Evolutionary conservation across 2,888 invertebrate species (phyloP).

Genomic region (Thera obeliscata): DNA sequence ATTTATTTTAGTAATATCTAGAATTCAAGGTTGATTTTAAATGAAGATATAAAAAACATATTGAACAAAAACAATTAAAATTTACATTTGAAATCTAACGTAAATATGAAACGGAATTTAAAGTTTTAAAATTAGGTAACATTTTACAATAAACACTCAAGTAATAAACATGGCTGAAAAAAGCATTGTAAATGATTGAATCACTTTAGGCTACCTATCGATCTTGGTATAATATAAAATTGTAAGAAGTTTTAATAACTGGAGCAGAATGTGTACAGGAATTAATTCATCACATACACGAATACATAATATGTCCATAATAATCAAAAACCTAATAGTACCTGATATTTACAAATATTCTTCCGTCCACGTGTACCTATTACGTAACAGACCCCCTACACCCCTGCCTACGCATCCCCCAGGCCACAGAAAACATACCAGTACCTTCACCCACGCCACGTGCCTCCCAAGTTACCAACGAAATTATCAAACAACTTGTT

Average conservation of each 20-base stretch:
- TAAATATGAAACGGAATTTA: no score
- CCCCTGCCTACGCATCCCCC: conserved; percentile 26
- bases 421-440: conserved; percentile 8
- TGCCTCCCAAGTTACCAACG: conserved; percentile 34
- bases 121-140: no score
- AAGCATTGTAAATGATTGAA: background rate
- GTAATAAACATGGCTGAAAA: background rate
- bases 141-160: no score
- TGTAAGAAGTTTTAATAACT: background rate
- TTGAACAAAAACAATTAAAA: no score
- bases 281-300: background rate
- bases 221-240: background rate
- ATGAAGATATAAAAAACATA: no score
- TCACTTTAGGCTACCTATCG: background rate
- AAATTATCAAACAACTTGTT: conserved; percentile 49
- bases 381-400: conserved; percentile 34
- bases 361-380: conserved; percentile 40
- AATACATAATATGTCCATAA: background rate
- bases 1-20: background rate
- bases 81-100: no score
- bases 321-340: background rate
- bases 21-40: no score
- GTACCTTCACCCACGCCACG: conserved; percentile 22
- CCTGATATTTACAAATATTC: conserved; percentile 41
- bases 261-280: background rate